Base-by-base conservation (phyloP, 2,113 vertebrate species). In the Etheostoma cragini region DNA sequence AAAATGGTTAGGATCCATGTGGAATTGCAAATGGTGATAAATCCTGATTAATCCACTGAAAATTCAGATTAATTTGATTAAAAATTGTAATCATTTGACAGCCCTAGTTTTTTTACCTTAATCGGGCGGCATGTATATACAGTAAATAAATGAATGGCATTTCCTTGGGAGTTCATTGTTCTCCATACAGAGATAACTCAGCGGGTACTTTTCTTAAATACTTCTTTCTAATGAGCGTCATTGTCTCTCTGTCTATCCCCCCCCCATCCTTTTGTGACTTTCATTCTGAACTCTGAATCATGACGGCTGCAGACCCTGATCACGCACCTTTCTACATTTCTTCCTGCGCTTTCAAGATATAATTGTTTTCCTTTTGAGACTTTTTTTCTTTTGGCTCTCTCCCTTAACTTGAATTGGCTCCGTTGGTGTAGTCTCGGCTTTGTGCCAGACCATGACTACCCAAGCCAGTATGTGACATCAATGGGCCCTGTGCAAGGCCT, bases 301-400 rank as follows among this genome's bases (percentile, higher is more conserved):
- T 26, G 30, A 61, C 72, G 61, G 60, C 1, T 13, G 61, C 30
- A 54, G 91, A 90, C 86, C 90, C 90, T 81, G 88, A 89, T 91
- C 86, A 78, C 75, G 94, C 75, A 89, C 65, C 75, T 93, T 84
- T 94, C 95, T 97, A 95, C 96, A 97, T 97, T 86, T 91, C 92
- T 92, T 93, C 90, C 92, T 87, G 93, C 84, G 88, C 95, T 96
- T 96, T 95, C 93, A 86, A 93, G 94, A 94, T 83, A 93, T 94
- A 95, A 97, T 98, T 97, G 96, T 97, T 93, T 94, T 94, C 84
- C 88, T 88, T 80, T 84, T 85, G n/a, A 33, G 49, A 19, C 14
- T 69, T 84, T 86, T 88, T 84, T 98, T 99, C 97, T 98, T 97
- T 95, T 96, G 89, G 80, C 89, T 89, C 89, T 78, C 79, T 88